These are phyloP conservation scores for Troides helena DNA, from an alignment of 2,888 invertebrate genomes.

Conservation along the genomic window DNA sequence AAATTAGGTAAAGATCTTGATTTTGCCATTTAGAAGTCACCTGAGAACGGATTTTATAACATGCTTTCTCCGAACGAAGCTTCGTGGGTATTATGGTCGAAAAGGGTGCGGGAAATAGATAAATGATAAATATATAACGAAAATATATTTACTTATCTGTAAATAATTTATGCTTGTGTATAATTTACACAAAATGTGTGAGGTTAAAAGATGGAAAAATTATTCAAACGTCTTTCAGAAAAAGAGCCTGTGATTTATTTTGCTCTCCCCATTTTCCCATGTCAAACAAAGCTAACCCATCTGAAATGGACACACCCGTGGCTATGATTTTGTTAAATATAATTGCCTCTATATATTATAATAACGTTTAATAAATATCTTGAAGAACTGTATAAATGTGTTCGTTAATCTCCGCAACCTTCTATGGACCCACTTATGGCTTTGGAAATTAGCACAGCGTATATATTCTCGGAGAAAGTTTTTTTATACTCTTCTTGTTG, in stretches of 20 bases:
- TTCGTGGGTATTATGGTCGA: no score
- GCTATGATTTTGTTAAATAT: neutral
- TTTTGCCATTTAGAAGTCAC: no score
- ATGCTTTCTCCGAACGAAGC: no score
- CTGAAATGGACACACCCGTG: constrained; percentile 3
- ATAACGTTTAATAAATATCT: neutral
- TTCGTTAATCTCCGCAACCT: no score
- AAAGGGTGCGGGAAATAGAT: no score
- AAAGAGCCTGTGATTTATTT: constrained; percentile 12
- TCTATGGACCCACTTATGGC: neutral
- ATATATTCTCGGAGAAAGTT: no score
- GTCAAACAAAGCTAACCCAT: constrained; percentile 11
- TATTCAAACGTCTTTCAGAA: constrained; percentile 12
- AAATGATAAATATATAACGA: no score
- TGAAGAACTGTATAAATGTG: no score
- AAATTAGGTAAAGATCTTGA: no score
- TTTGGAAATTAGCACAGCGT: neutral
- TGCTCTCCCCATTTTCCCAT: constrained; percentile 7
- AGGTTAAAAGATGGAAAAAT: neutral
- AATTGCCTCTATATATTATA: neutral
- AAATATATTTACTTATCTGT: neutral
- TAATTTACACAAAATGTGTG: neutral
- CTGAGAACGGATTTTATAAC: no score
- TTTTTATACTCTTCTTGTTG: neutral
- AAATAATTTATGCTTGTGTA: neutral